These are phyloP conservation scores for Brachyptera risi DNA, from an alignment of 2,888 invertebrate species.

Conservation along the genomic window DNA sequence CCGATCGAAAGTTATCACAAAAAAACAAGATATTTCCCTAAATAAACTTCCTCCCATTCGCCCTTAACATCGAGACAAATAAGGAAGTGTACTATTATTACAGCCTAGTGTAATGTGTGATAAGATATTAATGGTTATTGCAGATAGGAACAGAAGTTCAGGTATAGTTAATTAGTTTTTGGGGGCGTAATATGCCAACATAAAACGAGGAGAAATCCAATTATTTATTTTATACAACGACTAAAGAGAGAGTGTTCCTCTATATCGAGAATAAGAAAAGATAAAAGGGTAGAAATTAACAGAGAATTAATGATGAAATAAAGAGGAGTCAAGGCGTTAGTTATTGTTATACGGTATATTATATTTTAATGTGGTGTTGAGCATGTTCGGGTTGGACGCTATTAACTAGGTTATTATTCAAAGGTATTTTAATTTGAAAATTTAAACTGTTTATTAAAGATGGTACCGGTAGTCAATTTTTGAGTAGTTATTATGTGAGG, in stretches of 20 bases:
- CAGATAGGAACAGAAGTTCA: background rate
- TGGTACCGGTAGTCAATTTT: background rate
- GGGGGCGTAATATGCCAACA: background rate
- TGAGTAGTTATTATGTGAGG: background rate
- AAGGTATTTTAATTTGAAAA: constrained; percentile 12
- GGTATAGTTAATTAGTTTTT: constrained; percentile 4
- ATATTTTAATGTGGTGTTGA: no score
- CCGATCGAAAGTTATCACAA: no score
- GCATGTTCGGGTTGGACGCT: background rate
- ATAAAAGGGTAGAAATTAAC: background rate
- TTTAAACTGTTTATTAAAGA: background rate
- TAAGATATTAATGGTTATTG: constrained; percentile 12
- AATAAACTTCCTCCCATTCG: no score
- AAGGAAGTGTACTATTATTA: background rate
- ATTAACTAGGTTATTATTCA: constrained; percentile 4
- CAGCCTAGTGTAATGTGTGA: background rate
- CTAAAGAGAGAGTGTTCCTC: no score
- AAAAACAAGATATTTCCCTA: no score
- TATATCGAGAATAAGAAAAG: background rate
- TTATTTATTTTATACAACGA: constrained; percentile 1
- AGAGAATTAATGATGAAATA: background rate
- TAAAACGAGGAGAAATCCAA: constrained; percentile 7
- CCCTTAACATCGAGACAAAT: background rate
- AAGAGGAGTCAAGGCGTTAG: background rate
- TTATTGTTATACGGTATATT: background rate